These are phyloP conservation scores for Ibidorhyncha struthersii DNA, from an alignment of 2,113 vertebrate genomes.

Conservation along the genomic window DNA sequence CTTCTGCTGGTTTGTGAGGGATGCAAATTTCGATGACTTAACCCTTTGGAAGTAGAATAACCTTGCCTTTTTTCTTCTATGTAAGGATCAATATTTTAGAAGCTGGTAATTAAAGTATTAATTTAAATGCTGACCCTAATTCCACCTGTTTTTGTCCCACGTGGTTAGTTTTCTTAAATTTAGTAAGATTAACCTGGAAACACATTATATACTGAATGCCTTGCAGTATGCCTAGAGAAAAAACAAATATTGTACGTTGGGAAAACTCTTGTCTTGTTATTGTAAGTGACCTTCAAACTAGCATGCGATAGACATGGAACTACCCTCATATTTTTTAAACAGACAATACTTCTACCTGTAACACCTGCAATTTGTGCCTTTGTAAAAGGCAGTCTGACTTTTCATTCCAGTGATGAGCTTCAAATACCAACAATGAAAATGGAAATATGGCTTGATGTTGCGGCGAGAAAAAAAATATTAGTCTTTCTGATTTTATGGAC, in stretches of 20 bases:
- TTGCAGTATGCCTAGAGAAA: not conserved
- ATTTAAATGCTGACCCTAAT: not conserved
- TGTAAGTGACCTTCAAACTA: not conserved
- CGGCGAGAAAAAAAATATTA: not conserved
- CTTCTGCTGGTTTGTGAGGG: not conserved
- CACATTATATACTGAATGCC: not conserved
- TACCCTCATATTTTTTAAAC: not conserved
- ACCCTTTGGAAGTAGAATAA: not conserved
- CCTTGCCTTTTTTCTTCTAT: not conserved
- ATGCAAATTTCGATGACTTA: not conserved
- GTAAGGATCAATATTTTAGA: not conserved
- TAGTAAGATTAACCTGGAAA: not conserved
- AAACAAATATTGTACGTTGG: not conserved
- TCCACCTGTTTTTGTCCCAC: not conserved
- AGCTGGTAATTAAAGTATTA: not conserved
- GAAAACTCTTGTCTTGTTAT: not conserved
- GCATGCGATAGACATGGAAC: not conserved
- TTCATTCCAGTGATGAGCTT: not conserved
- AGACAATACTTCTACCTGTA: not conserved
- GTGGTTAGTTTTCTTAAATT: not conserved
- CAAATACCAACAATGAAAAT: not conserved
- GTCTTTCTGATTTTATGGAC: not conserved
- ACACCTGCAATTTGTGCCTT: not conserved
- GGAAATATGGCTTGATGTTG: not conserved
- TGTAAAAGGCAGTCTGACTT: not conserved